phyloP scores from a whole-genome alignment of 2,888 invertebrate genomes.

The Caenorhabditis plicata region DNA sequence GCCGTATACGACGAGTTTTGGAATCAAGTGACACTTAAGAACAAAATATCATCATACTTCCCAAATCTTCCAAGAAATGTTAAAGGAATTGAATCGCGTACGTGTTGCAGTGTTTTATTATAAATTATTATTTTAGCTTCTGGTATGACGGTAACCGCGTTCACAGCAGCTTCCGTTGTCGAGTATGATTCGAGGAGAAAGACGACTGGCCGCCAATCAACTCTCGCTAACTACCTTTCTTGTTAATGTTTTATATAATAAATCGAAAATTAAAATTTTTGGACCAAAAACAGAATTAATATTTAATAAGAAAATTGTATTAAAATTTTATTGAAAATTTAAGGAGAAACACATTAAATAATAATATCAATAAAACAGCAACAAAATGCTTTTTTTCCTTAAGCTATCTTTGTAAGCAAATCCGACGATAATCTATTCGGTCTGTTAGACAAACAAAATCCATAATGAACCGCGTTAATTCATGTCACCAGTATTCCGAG shows the following conservation, averaged over 20 bases:
- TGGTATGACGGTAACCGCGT: constrained; percentile 27
- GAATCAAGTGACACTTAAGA: constrained; percentile 57
- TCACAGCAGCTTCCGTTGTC: constrained; percentile 34
- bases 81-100: constrained; percentile 45
- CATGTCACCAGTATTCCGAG: too few species aligned
- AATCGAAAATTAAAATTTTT: too few species aligned
- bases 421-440: too few species aligned
- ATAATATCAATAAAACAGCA: too few species aligned
- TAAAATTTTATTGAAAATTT: too few species aligned
- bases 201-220: constrained; percentile 15
- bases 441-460: too few species aligned
- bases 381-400: too few species aligned
- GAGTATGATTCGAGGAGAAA: constrained; percentile 38
- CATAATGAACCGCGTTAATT: too few species aligned
- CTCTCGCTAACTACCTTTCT: constrained; percentile 23
- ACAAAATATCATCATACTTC: constrained; percentile 52
- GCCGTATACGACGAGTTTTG: constrained; percentile 63
- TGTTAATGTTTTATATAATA: constrained; percentile 17
- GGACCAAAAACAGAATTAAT: too few species aligned
- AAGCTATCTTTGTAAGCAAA: too few species aligned
- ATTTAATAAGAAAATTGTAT: too few species aligned
- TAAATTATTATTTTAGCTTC: constrained; percentile 10
- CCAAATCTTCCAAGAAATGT: constrained; percentile 54
- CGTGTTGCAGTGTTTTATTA: constrained; percentile 1
- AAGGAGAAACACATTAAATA: too few species aligned